Percentiles rank a stretch among this genome's conserved stretches.
Evolutionary conservation across 2,113 vertebrate species (phyloP).

Genomic region (Mobula hypostoma): DNA sequence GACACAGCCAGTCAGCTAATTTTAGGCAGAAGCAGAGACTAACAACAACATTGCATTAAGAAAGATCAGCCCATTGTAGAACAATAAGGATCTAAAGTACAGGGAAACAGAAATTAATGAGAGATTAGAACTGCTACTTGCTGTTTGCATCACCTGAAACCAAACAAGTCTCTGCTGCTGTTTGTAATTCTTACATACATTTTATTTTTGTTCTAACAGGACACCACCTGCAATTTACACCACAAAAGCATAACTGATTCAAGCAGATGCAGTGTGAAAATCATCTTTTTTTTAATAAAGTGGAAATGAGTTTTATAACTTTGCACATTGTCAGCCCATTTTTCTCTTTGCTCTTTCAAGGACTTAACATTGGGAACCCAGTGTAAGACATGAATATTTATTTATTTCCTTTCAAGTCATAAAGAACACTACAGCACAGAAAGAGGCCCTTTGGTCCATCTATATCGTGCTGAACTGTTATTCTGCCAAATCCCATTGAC

Average conservation of each 20-base stretch:
- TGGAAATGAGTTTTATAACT: not conserved
- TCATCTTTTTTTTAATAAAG: not conserved
- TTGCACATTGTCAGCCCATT: not conserved
- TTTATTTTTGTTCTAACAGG: not conserved
- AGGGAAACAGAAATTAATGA: not conserved
- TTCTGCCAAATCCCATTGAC: no score
- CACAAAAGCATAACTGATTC: not conserved
- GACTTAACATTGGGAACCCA: not conserved
- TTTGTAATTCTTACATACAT: not conserved
- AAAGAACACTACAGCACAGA: no score
- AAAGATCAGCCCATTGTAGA: not conserved
- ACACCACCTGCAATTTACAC: not conserved
- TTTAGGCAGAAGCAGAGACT: not conserved
- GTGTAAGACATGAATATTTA: no score
- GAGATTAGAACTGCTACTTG: not conserved
- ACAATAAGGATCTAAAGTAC: not conserved
- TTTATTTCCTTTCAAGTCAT: no score
- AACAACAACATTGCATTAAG: not conserved
- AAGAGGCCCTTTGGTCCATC: no score
- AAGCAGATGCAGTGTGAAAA: not conserved
- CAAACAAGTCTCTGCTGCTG: not conserved
- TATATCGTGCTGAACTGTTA: no score
- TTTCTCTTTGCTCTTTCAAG: not conserved
- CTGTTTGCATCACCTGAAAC: not conserved
- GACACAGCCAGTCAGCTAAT: not conserved